Conservation (phyloP, 2,797 vertebrate genomes). For the Intellagama lesueurii region DNA sequence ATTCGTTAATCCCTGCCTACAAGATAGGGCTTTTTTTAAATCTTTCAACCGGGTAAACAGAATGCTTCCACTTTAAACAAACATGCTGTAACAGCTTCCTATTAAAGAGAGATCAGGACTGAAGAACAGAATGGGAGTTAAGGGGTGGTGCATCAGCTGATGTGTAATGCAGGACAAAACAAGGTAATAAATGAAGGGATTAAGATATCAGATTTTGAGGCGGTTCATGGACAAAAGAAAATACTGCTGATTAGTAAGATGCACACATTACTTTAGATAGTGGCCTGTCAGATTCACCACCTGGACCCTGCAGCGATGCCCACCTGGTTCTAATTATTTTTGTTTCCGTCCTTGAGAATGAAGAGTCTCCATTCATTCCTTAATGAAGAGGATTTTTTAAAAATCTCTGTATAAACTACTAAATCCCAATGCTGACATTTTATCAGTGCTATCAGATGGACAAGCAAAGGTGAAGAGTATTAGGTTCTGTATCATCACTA, state of each 20-base stretch:
- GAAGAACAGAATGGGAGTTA: background rate
- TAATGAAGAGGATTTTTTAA: slow-evolving; percentile 7
- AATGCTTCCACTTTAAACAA: slow-evolving; percentile 16
- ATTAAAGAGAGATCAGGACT: slow-evolving; percentile 15
- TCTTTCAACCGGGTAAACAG: slow-evolving; percentile 18
- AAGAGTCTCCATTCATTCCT: background rate
- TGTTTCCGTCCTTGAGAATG: background rate
- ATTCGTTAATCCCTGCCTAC: background rate
- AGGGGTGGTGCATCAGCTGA: background rate
- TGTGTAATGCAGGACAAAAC: background rate
- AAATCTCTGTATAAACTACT: background rate
- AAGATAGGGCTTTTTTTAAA: slow-evolving; percentile 1
- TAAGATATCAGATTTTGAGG: slow-evolving; percentile 71
- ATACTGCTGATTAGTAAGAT: background rate
- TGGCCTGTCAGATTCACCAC: slow-evolving; percentile 75
- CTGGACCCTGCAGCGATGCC: slow-evolving; percentile 68
- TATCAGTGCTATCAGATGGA: background rate
- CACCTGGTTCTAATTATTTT: slow-evolving; percentile 14
- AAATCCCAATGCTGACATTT: background rate
- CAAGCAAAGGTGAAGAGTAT: background rate
- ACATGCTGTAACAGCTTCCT: background rate
- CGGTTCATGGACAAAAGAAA: slow-evolving; percentile 58
- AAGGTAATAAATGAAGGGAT: background rate
- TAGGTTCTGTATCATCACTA: background rate
- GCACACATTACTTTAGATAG: slow-evolving; percentile 56